Conservation (phyloP, 2,797 vertebrate genomes). For the Decapterus maruadsi region DNA sequence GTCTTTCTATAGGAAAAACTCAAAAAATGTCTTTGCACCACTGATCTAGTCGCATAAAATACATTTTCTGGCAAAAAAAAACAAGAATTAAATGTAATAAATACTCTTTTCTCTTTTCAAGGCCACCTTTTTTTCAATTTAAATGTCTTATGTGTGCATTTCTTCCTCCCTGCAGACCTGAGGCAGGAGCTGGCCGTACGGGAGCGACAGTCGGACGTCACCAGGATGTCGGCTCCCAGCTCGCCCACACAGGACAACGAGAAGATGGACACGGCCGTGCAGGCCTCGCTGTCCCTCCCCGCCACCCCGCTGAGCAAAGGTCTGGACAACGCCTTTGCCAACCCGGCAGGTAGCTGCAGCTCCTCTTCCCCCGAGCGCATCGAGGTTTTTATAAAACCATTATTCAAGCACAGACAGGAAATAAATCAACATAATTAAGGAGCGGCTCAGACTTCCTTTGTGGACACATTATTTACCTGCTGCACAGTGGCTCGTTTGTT, state of each 20-base stretch:
- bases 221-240: constrained; percentile 92
- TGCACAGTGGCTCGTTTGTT: constrained; percentile 1
- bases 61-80: no score
- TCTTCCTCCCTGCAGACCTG: constrained; percentile 84
- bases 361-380: neutral
- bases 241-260: constrained; percentile 93
- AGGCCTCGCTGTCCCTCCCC: constrained; percentile 93
- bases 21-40: no score
- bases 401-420: neutral
- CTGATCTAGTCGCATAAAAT: no score
- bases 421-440: no score
- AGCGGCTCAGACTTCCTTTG: neutral
- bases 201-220: constrained; percentile 91
- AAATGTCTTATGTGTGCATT: neutral
- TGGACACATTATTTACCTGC: neutral
- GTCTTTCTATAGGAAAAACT: no score
- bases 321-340: constrained; percentile 93
- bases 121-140: no score
- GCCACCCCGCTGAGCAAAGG: constrained; percentile 93
- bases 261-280: constrained; percentile 93
- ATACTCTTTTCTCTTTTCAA: no score
- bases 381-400: neutral
- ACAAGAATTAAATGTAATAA: no score
- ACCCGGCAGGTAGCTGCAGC: constrained; percentile 87
- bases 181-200: constrained; percentile 95